These are phyloP conservation scores for Antigone vipio DNA, from an alignment of 2,113 vertebrate genomes.

Conservation along the genomic window DNA sequence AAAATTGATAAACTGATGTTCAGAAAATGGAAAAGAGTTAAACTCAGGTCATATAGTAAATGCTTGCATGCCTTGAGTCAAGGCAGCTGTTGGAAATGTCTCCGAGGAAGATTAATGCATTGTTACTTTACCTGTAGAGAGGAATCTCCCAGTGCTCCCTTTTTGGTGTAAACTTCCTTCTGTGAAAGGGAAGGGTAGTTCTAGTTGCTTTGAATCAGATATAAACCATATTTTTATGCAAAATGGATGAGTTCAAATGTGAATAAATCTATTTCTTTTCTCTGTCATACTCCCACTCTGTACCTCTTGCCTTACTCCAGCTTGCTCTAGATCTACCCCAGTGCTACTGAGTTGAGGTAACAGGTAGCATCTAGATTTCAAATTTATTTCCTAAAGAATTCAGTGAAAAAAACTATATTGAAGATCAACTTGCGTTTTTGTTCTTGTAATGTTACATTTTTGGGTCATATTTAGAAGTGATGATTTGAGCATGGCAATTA, in stretches of 20 bases:
- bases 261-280: not conserved
- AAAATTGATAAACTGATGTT: not conserved
- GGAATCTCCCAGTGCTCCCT: not conserved
- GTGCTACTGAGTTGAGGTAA: not conserved
- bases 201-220: not conserved
- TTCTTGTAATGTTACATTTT: not conserved
- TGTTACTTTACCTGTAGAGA: not conserved
- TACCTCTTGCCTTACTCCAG: not conserved
- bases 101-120: not conserved
- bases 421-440: not conserved
- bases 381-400: not conserved
- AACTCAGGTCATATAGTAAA: not conserved
- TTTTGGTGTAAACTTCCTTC: not conserved
- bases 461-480: not conserved
- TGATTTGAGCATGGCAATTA: not conserved
- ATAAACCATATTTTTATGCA: not conserved
- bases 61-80: not conserved
- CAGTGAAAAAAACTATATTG: not conserved
- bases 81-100: not conserved
- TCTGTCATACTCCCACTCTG: not conserved
- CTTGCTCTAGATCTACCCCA: not conserved
- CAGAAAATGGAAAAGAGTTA: not conserved
- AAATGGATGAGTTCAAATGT: not conserved
- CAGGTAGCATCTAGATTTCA: not conserved
- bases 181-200: not conserved